phyloP scores from a whole-genome alignment of 2,113 vertebrate genomes.

The Ursus arctos region DNA sequence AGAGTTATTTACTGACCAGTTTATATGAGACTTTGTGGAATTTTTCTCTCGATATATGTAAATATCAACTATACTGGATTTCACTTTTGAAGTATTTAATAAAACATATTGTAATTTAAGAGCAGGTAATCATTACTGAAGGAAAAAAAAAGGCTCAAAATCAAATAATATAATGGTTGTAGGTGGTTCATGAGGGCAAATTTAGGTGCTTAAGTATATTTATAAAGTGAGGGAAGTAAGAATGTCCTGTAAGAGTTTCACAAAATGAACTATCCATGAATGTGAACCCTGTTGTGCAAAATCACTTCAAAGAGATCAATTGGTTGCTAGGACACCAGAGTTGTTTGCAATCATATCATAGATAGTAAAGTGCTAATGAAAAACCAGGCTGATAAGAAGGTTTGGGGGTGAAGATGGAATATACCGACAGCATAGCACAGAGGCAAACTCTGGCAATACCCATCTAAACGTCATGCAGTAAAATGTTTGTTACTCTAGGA shows the following conservation, averaged over 20 bases:
- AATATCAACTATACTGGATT: neutral
- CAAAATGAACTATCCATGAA: neutral
- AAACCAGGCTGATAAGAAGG: neutral
- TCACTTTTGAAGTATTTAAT: neutral
- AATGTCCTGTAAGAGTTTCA: neutral
- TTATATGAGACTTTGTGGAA: neutral
- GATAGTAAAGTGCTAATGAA: neutral
- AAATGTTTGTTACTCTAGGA: no score
- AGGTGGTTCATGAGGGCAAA: neutral
- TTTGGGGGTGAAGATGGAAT: neutral
- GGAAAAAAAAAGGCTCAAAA: neutral
- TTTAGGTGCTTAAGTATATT: neutral
- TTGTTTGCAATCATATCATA: neutral
- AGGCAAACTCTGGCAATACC: neutral
- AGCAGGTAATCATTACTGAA: neutral
- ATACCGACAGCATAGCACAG: neutral
- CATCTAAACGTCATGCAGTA: accelerated
- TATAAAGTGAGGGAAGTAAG: neutral
- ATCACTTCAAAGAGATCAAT: neutral
- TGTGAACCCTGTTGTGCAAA: neutral
- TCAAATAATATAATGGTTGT: neutral
- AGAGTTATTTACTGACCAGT: neutral
- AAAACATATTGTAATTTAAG: neutral
- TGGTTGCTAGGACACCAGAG: neutral
- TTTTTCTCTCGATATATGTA: neutral